Conservation (phyloP, 2,113 vertebrate species). For the Tylochromis polylepis region DNA sequence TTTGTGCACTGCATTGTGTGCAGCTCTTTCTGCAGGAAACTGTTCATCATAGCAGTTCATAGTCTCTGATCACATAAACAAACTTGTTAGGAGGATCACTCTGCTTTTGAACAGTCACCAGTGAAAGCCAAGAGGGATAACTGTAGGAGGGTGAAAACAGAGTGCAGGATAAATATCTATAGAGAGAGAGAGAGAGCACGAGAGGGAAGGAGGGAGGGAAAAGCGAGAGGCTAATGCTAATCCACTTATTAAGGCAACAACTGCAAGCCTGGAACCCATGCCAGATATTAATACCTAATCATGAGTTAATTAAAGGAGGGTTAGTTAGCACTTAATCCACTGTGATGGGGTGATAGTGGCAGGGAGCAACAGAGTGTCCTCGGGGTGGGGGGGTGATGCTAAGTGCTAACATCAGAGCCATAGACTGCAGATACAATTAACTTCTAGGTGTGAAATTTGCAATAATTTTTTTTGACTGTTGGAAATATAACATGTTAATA, state of each 20-base stretch:
- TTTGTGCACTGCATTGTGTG: neutral
- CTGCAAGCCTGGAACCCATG: constrained; percentile 58
- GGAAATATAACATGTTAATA: constrained; percentile 29
- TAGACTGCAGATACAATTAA: constrained; percentile 46
- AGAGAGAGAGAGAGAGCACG: constrained; percentile 17
- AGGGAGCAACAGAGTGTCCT: constrained; percentile 45
- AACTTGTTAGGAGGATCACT: constrained; percentile 42
- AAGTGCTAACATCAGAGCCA: constrained; percentile 17
- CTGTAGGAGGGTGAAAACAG: neutral
- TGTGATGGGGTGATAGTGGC: constrained; percentile 51
- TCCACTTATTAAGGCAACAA: constrained; percentile 76
- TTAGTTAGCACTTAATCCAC: constrained; percentile 66
- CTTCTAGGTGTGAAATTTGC: constrained; percentile 14
- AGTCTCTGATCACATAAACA: constrained; percentile 57
- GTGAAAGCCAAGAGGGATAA: constrained; percentile 32
- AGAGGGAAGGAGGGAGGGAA: constrained; percentile 28
- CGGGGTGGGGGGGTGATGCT: constrained; percentile 8
- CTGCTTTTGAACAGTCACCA: constrained; percentile 56
- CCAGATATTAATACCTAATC: constrained; percentile 74
- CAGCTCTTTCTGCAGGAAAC: neutral
- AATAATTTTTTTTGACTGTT: neutral
- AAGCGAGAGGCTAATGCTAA: constrained; percentile 64
- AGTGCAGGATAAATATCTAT: constrained; percentile 24
- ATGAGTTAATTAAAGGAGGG: constrained; percentile 71
- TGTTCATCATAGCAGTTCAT: neutral